Evolutionary conservation across 1,140 invertebrate genomes (phyloP).

Genomic region (Solenopsis fugax): DNA sequence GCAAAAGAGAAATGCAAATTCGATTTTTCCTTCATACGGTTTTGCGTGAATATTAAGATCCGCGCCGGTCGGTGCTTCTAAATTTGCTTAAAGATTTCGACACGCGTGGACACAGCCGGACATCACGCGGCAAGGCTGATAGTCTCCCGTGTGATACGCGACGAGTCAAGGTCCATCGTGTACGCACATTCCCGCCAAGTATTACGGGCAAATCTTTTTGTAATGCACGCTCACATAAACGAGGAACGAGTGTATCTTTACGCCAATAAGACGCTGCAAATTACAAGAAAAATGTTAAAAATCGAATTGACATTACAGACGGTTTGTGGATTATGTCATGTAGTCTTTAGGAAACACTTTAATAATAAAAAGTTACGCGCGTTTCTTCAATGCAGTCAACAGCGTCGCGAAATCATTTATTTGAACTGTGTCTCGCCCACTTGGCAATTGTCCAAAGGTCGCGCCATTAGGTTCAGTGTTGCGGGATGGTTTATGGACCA

Average conservation of each 20-base stretch:
- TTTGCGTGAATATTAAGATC: neutral
- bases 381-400: neutral
- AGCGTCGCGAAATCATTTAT: slow-evolving; percentile 69
- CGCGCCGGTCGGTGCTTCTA: slow-evolving; percentile 16
- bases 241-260: neutral
- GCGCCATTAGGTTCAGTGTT: slow-evolving; percentile 42
- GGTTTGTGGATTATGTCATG: neutral
- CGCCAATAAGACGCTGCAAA: neutral
- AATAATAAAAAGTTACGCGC: neutral
- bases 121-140: slow-evolving; percentile 55
- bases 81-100: slow-evolving; percentile 58
- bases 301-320: neutral
- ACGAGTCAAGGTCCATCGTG: slow-evolving; percentile 76
- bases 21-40: neutral
- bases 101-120: neutral
- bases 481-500: slow-evolving; percentile 48
- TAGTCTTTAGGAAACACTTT: neutral
- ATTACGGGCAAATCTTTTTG: slow-evolving; percentile 10
- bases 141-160: slow-evolving; percentile 35
- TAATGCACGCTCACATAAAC: neutral
- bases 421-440: slow-evolving; percentile 72
- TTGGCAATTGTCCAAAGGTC: slow-evolving; percentile 81
- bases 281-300: neutral
- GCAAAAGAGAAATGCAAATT: neutral
- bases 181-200: slow-evolving; percentile 68